phyloP scores from a whole-genome alignment of 2,888 invertebrate genomes.

The Agrotis segetum region DNA sequence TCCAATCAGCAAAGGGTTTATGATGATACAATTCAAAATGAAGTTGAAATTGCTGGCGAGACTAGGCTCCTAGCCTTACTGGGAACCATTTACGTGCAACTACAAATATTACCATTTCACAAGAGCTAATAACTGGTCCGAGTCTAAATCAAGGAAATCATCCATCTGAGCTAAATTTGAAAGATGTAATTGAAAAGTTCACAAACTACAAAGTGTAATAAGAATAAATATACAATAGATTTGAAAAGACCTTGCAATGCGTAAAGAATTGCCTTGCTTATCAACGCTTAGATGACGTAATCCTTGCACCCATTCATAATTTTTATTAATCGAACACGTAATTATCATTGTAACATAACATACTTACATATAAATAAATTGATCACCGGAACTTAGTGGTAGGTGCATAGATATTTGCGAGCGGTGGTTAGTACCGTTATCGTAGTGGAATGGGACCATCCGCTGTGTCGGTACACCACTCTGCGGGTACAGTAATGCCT shows the following conservation, averaged over 20 bases:
- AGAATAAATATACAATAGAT: neutral
- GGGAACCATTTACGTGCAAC: constrained; percentile 33
- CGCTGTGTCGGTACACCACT: constrained; percentile 82
- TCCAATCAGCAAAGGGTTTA: constrained; percentile 26
- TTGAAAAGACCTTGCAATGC: neutral
- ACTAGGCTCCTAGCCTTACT: constrained; percentile 26
- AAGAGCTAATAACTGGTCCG: constrained; percentile 7
- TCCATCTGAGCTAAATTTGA: neutral
- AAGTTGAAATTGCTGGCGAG: constrained; percentile 17
- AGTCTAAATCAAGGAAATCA: too few relatives aligned
- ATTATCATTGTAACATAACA: constrained; percentile 34
- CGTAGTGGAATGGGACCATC: constrained; percentile 84
- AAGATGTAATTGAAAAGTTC: neutral
- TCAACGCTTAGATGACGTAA: constrained; percentile 15
- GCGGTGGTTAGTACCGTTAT: constrained; percentile 82
- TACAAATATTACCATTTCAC: constrained; percentile 45
- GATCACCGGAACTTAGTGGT: constrained; percentile 63
- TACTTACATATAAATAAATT: constrained; percentile 38
- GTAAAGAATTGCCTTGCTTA: neutral
- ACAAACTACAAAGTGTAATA: neutral
- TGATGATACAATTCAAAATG: constrained; percentile 11
- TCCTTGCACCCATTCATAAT: constrained; percentile 32
- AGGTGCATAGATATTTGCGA: constrained; percentile 74
- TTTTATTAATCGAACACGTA: constrained; percentile 36
- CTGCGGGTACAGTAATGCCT: constrained; percentile 61